These are phyloP conservation scores for Melanostigma gelatinosum DNA, from an alignment of 2,113 vertebrate species.

Conservation along the genomic window DNA sequence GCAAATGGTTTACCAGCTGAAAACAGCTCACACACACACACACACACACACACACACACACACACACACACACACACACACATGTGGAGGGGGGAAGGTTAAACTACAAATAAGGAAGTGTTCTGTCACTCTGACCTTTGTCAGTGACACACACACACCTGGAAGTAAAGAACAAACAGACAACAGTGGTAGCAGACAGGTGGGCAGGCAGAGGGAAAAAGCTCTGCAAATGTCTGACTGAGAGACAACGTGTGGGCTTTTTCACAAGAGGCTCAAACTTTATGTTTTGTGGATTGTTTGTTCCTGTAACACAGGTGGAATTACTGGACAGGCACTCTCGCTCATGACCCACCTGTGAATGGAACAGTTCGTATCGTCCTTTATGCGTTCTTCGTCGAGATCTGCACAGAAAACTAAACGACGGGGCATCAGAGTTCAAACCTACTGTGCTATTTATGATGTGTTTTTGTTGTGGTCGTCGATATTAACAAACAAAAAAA, in stretches of 20 bases:
- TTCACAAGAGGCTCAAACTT: slow-evolving; percentile 9
- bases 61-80: not conserved
- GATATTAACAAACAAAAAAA: slow-evolving; percentile 7
- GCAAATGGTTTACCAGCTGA: slow-evolving; percentile 34
- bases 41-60: not conserved
- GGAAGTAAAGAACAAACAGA: slow-evolving; percentile 58
- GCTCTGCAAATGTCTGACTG: slow-evolving; percentile 22
- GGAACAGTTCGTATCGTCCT: not conserved
- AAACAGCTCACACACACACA: slow-evolving; percentile 8
- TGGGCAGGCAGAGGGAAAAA: slow-evolving; percentile 43
- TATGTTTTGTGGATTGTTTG: not conserved
- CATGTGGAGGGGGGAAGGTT: slow-evolving; percentile 38
- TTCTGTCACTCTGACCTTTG: slow-evolving; percentile 74
- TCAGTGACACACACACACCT: slow-evolving; percentile 59
- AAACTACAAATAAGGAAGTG: slow-evolving; percentile 79
- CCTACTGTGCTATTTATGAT: not conserved
- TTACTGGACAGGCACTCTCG: slow-evolving; percentile 1
- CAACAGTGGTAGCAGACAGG: slow-evolving; percentile 39
- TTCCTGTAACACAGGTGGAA: slow-evolving; percentile 10
- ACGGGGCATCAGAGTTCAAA: slow-evolving; percentile 19
- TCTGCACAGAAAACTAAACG: not conserved
- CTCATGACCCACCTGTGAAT: not conserved
- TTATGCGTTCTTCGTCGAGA: not conserved
- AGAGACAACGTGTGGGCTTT: slow-evolving; percentile 8
- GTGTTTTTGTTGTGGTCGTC: slow-evolving; percentile 3